A percentile compares a stretch with the other conserved stretches of the same genome.
phyloP scores from a whole-genome alignment of 2,888 invertebrate genomes.

The Anarsia innoxiella region DNA sequence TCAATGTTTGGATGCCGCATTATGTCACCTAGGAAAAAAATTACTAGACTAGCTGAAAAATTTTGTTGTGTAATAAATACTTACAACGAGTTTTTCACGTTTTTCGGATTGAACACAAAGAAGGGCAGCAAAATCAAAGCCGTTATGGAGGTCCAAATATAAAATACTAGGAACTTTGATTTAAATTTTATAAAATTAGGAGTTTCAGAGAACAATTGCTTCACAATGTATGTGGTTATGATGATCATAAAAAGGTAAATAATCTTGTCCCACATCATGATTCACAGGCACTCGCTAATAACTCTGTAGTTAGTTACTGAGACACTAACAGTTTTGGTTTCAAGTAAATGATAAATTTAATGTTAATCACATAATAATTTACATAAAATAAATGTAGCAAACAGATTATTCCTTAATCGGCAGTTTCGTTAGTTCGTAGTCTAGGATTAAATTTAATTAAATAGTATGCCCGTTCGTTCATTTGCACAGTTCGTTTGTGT shows the following conservation, averaged over 20 bases:
- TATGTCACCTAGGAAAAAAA: no score
- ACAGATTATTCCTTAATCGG: no score
- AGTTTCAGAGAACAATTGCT: slow-evolving; percentile 66
- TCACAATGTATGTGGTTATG: slow-evolving; percentile 55
- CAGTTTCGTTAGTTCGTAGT: no score
- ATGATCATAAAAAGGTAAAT: slow-evolving; percentile 51
- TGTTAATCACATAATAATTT: no score
- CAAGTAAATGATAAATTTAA: no score
- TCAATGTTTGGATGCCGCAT: no score
- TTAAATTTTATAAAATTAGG: slow-evolving; percentile 69
- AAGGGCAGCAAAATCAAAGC: slow-evolving; percentile 61
- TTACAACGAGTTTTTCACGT: slow-evolving; percentile 72
- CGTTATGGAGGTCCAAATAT: slow-evolving; percentile 57
- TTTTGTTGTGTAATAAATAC: slow-evolving; percentile 31
- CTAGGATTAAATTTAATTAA: no score
- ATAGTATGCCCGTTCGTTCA: no score
- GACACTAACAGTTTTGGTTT: no score
- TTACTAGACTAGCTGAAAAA: slow-evolving; percentile 6
- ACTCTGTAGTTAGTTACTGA: no score
- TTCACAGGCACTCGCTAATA: slow-evolving; percentile 3
- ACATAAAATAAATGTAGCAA: no score
- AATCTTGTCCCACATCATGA: slow-evolving; percentile 58
- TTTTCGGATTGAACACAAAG: slow-evolving; percentile 68
- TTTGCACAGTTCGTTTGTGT: no score
- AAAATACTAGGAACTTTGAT: slow-evolving; percentile 66